Base-by-base conservation (phyloP, 2,113 vertebrate species). In the Aspidoscelis tigris region DNA sequence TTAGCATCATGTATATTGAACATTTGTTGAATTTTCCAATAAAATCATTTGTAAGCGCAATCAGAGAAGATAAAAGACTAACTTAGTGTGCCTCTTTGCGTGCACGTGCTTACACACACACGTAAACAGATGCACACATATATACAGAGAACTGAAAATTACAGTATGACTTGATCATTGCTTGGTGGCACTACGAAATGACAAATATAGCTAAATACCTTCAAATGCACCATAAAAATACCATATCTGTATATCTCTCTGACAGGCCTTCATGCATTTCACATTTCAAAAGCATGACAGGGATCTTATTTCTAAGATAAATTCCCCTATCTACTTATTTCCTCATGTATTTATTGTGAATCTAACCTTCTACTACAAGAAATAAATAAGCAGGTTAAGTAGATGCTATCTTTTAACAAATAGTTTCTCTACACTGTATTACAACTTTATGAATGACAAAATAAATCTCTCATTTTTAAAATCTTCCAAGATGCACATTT, bases 321-420 rank as follows among this genome's bases (percentile, higher is more conserved):
- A 97, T 95, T 96, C 95, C 94, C 91, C 95, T 96, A 96, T 96
- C 95, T 96, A 95, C 93, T 97, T 97, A 96, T 96, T 97, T 96
- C 95, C 95, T 91, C 89, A 44, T 92, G 94, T 98, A 98, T 98
- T 98, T 98, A 97, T 97, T 97, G 97, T 97, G 95, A 93, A 93
- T 96, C 95, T 95, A 95, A 95, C 90, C 93, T 96, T 96, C 96
- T 94, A 96, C 95, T 94, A 95, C 93, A 96, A 96, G 97, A 97
- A 96, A 97, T 97, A 98, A 98, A 98, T 97, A 97, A 98, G 96
- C 96, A 97, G 97, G 97, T 97, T 98, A 98, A 98, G 95, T 96
- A 97, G 96, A 98, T 97, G 97, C 95, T 97, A 98, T 98, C 97
- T 97, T 97, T 97, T 97, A 97, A 97, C 96, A 97, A 98, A 96